A percentile compares a stretch with the other conserved stretches of the same genome.
Evolutionary conservation across 2,888 invertebrate species (phyloP).

Genomic region (Fissipunctia ypsillon): DNA sequence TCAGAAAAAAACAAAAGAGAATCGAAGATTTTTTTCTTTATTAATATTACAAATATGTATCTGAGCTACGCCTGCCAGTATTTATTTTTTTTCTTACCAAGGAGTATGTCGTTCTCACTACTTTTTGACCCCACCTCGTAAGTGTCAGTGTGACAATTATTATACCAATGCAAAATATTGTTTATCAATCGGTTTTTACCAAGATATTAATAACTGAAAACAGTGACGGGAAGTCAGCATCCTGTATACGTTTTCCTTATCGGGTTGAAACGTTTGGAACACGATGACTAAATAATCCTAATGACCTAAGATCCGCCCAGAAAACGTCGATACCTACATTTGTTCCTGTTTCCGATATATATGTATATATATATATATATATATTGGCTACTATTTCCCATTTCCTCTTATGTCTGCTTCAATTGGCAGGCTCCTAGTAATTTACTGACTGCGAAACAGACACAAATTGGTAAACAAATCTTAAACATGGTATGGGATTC

Average conservation of each 20-base stretch:
- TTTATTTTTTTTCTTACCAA: no score
- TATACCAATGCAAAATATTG: not conserved
- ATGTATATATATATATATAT: no score
- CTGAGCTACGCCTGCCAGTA: no score
- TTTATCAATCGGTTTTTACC: not conserved
- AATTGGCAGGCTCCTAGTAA: not conserved
- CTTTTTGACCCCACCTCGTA: no score
- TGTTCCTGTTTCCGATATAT: not conserved
- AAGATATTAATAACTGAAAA: not conserved
- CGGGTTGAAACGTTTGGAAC: not conserved
- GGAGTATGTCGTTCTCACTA: no score
- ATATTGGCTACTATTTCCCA: not conserved
- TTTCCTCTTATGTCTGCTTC: not conserved
- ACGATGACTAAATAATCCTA: not conserved
- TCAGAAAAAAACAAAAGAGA: no score
- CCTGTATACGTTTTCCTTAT: not conserved
- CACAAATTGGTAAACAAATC: no score
- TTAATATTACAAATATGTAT: no score
- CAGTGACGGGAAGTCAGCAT: conserved; percentile 8
- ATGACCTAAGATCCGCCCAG: not conserved
- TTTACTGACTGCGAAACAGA: not conserved
- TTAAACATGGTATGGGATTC: no score
- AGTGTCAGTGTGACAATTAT: no score
- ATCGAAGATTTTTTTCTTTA: no score
- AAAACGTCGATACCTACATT: not conserved